Evolutionary conservation across 2,113 vertebrate genomes (phyloP).

Genomic region (Spea multiplicata): DNA sequence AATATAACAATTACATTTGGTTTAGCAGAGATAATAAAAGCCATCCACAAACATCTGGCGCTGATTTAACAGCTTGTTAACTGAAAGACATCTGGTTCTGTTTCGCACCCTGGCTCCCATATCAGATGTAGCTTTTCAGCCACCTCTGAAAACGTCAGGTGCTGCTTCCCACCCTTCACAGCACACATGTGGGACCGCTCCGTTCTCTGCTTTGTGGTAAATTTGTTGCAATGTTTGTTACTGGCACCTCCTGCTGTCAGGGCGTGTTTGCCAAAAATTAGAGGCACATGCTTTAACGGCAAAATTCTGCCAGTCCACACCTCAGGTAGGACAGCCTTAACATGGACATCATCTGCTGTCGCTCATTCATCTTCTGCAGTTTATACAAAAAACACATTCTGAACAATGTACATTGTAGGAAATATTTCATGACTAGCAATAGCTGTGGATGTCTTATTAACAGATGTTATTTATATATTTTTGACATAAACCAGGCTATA

Average conservation of each 20-base stretch:
- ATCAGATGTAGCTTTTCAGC: conserved; percentile 39
- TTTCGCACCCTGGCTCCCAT: conserved; percentile 30
- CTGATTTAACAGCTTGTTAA: conserved; percentile 43
- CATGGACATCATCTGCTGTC: conserved; percentile 1
- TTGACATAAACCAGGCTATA: conserved; percentile 9
- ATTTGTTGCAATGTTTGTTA: conserved; percentile 41
- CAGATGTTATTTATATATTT: neutral
- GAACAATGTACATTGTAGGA: neutral
- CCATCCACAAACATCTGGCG: conserved; percentile 38
- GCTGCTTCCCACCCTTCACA: conserved; percentile 39
- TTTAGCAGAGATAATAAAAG: conserved; percentile 5
- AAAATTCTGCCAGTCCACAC: neutral
- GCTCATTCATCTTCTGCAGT: conserved; percentile 12
- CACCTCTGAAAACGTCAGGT: conserved; percentile 40
- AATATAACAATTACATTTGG: neutral
- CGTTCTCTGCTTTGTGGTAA: conserved; percentile 22
- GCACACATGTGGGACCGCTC: conserved; percentile 31
- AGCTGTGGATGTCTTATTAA: neutral
- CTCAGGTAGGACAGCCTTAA: neutral
- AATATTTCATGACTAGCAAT: neutral
- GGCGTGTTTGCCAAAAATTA: conserved; percentile 22
- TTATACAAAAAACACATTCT: conserved; percentile 7
- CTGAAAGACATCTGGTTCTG: conserved; percentile 42
- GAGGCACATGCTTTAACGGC: conserved; percentile 24
- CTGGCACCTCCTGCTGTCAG: conserved; percentile 45